phyloP scores from a whole-genome alignment of 2,113 vertebrate genomes.

The Pteronura brasiliensis region DNA sequence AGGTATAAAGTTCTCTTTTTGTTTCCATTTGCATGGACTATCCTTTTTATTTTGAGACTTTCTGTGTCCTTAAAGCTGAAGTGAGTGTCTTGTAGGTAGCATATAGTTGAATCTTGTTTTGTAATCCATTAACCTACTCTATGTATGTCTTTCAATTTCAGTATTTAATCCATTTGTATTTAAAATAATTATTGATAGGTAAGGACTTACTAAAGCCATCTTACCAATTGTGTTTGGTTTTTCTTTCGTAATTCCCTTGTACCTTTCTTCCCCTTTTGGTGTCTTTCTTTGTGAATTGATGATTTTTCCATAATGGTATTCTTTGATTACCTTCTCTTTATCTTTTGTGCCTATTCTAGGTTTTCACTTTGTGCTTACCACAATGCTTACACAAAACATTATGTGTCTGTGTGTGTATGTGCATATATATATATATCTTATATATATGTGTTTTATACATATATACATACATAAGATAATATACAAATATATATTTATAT shows the following conservation, averaged over 20 bases:
- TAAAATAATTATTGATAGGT: neutral
- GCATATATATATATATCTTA: no score
- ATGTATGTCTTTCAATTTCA: neutral
- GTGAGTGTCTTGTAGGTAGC: neutral
- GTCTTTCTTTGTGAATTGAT: neutral
- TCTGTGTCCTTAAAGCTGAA: neutral
- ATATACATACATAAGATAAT: no score
- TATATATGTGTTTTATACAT: no score
- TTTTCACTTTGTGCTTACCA: neutral
- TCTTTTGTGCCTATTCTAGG: neutral
- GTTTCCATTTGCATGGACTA: neutral
- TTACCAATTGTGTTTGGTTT: neutral
- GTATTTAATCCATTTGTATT: neutral
- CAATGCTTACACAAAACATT: neutral
- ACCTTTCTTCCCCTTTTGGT: neutral
- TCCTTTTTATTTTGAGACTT: neutral
- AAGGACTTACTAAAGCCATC: neutral
- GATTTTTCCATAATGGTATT: neutral
- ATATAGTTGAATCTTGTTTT: neutral
- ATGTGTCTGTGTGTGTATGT: neutral
- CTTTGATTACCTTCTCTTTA: neutral
- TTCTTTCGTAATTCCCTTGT: neutral
- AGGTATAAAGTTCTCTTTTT: neutral
- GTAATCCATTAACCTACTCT: neutral
- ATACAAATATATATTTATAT: no score